Base-by-base conservation (phyloP, 2,113 vertebrate species). In the Hippocampus comes region DNA sequence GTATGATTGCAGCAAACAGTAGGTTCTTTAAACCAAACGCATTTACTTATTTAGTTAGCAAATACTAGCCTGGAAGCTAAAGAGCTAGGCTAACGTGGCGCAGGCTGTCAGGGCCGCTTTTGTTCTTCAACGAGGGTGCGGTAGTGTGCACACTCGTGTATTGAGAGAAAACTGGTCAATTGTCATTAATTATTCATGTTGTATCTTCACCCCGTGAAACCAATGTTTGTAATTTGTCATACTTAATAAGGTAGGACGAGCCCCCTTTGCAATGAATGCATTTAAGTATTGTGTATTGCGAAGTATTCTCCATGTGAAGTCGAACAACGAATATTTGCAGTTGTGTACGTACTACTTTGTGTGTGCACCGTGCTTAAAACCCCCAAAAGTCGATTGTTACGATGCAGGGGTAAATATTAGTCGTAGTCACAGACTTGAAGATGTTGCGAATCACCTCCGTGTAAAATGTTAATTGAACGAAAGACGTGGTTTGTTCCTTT, bases 101-200 rank as follows among this genome's bases (percentile, higher is more conserved):
- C 71, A 84, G 86, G 74, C 63, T 65, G 34, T 79, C 73, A 82
- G 67, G 87, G 82, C 88, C 85, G 85, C 87, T 91, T 89, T 91
- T 90, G 87, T 91, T 89, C 87, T 85, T 73, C 49, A 70, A 67
- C 67, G 71, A 75, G 84, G 82, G 84, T 86, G 89, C 83, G 87
- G 83, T 83, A 18, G n/a, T 63, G 4, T 55, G n/a, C 43, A 27
- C 42, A 11, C 12, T 15, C 23, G 63, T 43, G 27, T 48, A 21
- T 15, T 25, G 7, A 11, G 21, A 4, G 1, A 48, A 66, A 61
- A 17, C 6, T 2, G 15, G 11, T 14, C 41, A 4, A 43, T 65
- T 65, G 46, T 25, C 12, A 46, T 48, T 15, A 66, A 23, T n/a
- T 49, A 48, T 66, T 66, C 15, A 27, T 10, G 43, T 20, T 7